Evolutionary conservation across 1,140 invertebrate species (phyloP), one percentile per base, ranked within the genome.

Genomic region (Philopotamus ludificatus): DNA sequence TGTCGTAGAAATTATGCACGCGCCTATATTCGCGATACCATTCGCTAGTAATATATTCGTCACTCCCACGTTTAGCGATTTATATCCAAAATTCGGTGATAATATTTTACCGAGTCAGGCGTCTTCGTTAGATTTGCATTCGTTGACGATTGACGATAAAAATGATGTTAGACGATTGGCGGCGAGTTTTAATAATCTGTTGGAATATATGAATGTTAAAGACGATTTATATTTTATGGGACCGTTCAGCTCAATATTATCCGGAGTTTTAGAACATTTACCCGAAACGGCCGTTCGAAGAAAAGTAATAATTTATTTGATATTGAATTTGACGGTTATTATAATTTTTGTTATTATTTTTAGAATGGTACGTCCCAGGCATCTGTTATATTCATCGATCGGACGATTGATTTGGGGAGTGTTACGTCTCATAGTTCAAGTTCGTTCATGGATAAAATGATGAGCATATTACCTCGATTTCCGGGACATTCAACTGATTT

Each of bases 191-290:
- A 82, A 88, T 66, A 84, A 79, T 70, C 74, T 88, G 50, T 76
- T 89, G 58, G 76, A 82, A 18, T 80, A 82, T 22, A 80, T 87
- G 72, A 80, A 84, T 72, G 77, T 85, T 1, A 83, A 81, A 66
- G 86, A 88, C 68, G 86, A 89, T 71, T 78, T 88, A 20, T 89
- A 82, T 73, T 83, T 81, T 57, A 73, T 89, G 68, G 88, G 88
- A 12, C 76, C 81, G 39, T 84, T 84, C 18, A 86, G 87, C 72
- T 81, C 83, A 18, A 79, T 86, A 47, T 66, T 88, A 41, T 85
- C 85, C 58, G 82, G 84, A 23, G 83, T 85, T 66, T 77, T 89
- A 57, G 84, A 85, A 68, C 80, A 77, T 66, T 82, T 83, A 47
- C 76, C 79, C 20, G 74, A 78, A 28, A 82, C 80, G 41, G 65